Evolutionary conservation across 35 echinoderm and acorn worm genomes (phyloP).

Genomic region (Acanthaster planci): DNA sequence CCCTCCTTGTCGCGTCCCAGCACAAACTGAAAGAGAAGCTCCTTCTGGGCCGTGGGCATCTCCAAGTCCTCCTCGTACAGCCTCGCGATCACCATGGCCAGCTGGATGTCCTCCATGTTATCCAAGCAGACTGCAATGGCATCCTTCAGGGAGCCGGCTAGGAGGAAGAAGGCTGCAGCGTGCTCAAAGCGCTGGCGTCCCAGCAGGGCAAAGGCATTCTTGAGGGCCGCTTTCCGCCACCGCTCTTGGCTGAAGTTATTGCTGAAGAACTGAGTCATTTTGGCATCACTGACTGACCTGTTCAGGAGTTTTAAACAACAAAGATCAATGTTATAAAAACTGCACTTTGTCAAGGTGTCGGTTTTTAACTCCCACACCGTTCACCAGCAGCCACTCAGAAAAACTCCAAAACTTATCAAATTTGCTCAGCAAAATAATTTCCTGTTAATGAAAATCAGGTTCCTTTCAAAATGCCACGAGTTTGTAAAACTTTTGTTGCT

Average conservation of each 20-base stretch:
- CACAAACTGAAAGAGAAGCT: conserved; percentile 68
- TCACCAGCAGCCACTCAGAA: too few species aligned
- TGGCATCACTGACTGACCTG: conserved; percentile 74
- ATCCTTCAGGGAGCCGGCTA: conserved; percentile 93
- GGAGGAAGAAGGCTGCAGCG: conserved; percentile 96
- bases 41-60: conserved; percentile 71
- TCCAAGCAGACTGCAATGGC: conserved; percentile 86
- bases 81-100: conserved; percentile 88
- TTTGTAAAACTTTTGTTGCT: too few species aligned
- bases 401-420: too few species aligned
- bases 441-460: too few species aligned
- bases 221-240: conserved; percentile 94
- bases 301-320: too few species aligned
- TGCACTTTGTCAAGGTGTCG: too few species aligned
- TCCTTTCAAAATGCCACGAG: too few species aligned
- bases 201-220: conserved; percentile 94
- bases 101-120: conserved; percentile 87
- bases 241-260: conserved; percentile 90
- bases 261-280: conserved; percentile 90
- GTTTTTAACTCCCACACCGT: too few species aligned
- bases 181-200: conserved; percentile 94
- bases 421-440: too few species aligned
- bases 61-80: conserved; percentile 93
- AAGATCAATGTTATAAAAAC: too few species aligned
- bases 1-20: conserved; percentile 70